Conservation (phyloP, 2,113 vertebrate species). For the Cavia aperea region DNA sequence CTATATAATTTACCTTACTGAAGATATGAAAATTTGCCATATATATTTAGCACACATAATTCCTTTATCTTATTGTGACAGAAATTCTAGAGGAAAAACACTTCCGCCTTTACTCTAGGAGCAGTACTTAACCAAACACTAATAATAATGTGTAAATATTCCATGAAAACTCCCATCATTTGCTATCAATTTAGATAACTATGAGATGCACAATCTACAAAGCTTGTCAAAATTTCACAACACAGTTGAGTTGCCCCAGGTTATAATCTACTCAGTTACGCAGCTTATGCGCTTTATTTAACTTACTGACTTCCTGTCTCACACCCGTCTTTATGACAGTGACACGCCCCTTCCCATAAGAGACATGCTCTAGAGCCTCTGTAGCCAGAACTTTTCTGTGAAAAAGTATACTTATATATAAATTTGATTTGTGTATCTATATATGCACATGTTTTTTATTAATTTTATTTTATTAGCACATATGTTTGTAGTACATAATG, state of each 20-base stretch:
- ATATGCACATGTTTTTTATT: neutral
- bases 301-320: neutral
- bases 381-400: neutral
- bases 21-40: neutral
- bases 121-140: neutral
- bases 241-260: neutral
- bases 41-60: neutral
- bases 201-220: neutral
- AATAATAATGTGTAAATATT: neutral
- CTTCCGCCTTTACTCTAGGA: neutral
- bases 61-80: neutral
- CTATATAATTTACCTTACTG: neutral
- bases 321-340: neutral
- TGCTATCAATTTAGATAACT: neutral
- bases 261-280: neutral
- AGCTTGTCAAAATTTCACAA: neutral
- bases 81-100: neutral
- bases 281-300: neutral
- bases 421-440: neutral
- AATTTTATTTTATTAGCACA: neutral
- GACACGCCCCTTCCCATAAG: neutral
- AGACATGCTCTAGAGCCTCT: neutral
- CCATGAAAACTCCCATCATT: neutral
- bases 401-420: neutral
- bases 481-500: neutral